Evolutionary conservation across 2,888 invertebrate species (phyloP).

Genomic region (Pilophorus perplexus): DNA sequence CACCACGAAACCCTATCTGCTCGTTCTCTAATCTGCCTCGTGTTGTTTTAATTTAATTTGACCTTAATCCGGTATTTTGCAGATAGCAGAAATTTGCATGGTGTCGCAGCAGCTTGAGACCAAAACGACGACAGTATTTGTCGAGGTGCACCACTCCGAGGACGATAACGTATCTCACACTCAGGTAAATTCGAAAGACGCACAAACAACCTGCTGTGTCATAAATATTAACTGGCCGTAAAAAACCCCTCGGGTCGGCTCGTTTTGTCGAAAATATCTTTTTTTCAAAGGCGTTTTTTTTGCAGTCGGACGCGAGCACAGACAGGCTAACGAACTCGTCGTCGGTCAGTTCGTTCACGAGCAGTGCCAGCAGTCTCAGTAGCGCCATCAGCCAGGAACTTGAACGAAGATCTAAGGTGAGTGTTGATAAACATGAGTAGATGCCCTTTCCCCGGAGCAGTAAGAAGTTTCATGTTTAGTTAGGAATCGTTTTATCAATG

Average conservation of each 20-base stretch:
- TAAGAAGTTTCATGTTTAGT: too few relatives aligned
- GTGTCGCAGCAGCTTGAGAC: constrained; percentile 56
- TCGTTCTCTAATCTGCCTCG: too few relatives aligned
- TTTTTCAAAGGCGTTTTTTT: too few relatives aligned
- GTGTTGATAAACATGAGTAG: too few relatives aligned
- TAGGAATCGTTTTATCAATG: too few relatives aligned
- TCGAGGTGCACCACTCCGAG: constrained; percentile 68
- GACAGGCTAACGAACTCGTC: constrained; percentile 48
- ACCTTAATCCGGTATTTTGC: constrained; percentile 18
- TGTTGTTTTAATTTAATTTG: constrained; percentile 3
- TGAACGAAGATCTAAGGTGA: constrained; percentile 65
- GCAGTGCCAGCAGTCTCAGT: constrained; percentile 58
- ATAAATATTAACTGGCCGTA: constrained; percentile 19
- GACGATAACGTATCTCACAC: constrained; percentile 52
- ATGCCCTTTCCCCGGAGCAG: too few relatives aligned
- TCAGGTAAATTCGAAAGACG: constrained; percentile 48
- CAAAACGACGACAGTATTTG: constrained; percentile 65
- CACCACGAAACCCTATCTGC: too few relatives aligned
- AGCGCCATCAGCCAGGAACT: constrained; percentile 70
- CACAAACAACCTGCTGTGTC: background rate
- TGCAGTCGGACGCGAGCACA: constrained; percentile 46
- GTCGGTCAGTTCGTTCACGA: constrained; percentile 47
- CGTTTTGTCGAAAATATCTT: constrained; percentile 1
- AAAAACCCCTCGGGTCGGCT: background rate
- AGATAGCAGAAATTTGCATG: constrained; percentile 54